Evolutionary conservation across 2,113 vertebrate genomes (phyloP), one percentile per base, ranked within the genome.

Genomic region (Pardalotus punctatus): DNA sequence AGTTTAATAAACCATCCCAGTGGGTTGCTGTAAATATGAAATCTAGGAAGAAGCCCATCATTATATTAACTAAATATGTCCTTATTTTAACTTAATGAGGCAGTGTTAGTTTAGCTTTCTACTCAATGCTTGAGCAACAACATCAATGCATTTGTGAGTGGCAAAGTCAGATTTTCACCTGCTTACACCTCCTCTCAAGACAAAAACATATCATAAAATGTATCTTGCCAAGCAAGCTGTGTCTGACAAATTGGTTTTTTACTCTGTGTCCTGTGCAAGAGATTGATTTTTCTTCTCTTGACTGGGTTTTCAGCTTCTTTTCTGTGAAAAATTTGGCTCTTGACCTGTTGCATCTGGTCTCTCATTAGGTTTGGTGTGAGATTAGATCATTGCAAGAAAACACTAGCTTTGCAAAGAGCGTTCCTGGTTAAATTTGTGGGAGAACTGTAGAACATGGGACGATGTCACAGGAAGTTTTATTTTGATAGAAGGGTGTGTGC

Each of bases 11-110:
- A 81, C 40, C 65, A 81, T 87, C 48, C 69, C 36, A 57, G 15
- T 64, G 23, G 25, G 24, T 53, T 93, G 80, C 64, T 96, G n/a
- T 93, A 79, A 96, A 95, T 66, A 84, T 14, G 60, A 86, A 81
- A 67, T 78, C 83, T 81, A 92, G 69, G 91, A 95, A 86, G 72
- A 88, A 92, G 22, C 51, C 33, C 40, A 29, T 90, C 6, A 9
- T 84, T 83, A 31, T 9, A 67, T 67, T 86, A 33, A 51, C 43
- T 51, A 67, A 77, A 51, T 42, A 86, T 60, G 54, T 33, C 33
- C 27, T 77, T 60, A 19, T 35, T 10, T 69, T 86, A 82, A 53
- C 40, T 80, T 48, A 53, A 61, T 35, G 25, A 88, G 15, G 53
- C 14, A 14, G 11, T 47, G 25, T 69, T 81, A 38, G 11, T 53